Percentiles rank a stretch among this genome's conserved stretches.
phyloP scores from a whole-genome alignment of 2,797 vertebrate genomes.

The Catharus ustulatus region DNA sequence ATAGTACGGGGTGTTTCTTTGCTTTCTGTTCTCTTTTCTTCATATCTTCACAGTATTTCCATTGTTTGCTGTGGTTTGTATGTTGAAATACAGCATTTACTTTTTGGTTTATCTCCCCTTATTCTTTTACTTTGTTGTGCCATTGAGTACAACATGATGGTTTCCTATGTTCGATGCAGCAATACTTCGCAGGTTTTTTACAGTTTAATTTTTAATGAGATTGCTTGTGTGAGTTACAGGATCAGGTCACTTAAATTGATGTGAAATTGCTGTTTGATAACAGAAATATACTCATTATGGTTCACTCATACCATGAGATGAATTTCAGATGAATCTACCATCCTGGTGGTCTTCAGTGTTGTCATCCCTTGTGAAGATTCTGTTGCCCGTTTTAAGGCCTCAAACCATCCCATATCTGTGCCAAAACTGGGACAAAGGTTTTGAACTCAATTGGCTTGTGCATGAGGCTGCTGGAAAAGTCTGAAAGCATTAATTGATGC shows the following conservation, averaged over 20 bases:
- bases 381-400: constrained; percentile 75
- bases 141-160: neutral
- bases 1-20: neutral
- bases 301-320: constrained; percentile 53
- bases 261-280: neutral
- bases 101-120: neutral
- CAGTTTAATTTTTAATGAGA: neutral
- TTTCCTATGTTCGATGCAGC: neutral
- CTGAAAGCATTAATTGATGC: constrained; percentile 43
- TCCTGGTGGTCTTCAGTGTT: constrained; percentile 78
- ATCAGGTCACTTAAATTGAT: neutral
- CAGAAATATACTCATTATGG: neutral
- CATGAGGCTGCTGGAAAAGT: constrained; percentile 59
- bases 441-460: constrained; percentile 25
- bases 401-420: constrained; percentile 70
- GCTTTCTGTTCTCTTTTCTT: neutral
- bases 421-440: constrained; percentile 78
- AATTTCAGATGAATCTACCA: constrained; percentile 72
- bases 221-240: neutral
- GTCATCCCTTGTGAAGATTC: constrained; percentile 77
- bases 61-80: neutral
- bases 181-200: neutral
- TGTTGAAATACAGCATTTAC: neutral
- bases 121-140: neutral
- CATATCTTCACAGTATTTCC: neutral